Percentiles rank a stretch among this genome's conserved stretches.
These are phyloP conservation scores for Linnaemya vulpina DNA, from an alignment of 2,888 invertebrate genomes.

Conservation along the genomic window DNA sequence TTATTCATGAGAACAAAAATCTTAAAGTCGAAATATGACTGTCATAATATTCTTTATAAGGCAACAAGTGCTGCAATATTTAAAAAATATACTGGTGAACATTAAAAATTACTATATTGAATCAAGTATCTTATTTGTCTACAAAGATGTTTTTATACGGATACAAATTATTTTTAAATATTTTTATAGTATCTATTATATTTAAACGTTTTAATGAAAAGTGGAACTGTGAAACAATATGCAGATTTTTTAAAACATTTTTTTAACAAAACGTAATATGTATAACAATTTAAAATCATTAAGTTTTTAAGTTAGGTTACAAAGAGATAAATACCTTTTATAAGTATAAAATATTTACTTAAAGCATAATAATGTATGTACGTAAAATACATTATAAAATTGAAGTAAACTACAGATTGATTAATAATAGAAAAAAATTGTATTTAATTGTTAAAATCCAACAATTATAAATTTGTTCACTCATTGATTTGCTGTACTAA, in stretches of 20 bases:
- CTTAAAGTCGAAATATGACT: neutral
- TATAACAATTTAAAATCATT: constrained; percentile 61
- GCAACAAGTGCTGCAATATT: neutral
- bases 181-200: neutral
- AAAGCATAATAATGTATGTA: constrained; percentile 46
- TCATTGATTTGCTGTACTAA: constrained; percentile 39
- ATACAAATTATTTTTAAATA: constrained; percentile 19
- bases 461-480: constrained; percentile 19
- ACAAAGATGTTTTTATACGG: constrained; percentile 35
- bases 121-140: constrained; percentile 26
- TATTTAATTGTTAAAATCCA: constrained; percentile 20
- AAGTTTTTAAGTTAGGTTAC: constrained; percentile 14
- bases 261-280: constrained; percentile 42
- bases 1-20: neutral
- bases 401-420: constrained; percentile 20
- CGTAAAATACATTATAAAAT: constrained; percentile 56
- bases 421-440: constrained; percentile 15
- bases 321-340: neutral
- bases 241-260: constrained; percentile 32
- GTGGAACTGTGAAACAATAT: constrained; percentile 25
- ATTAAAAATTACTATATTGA: neutral
- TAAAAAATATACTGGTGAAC: constrained; percentile 47
- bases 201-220: constrained; percentile 33
- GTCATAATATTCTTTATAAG: neutral
- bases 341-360: constrained; percentile 49